These are phyloP conservation scores for Nemopilema nomurai DNA, from an alignment of 30 jellyfish, hydroid and myxozoan species.

Conservation along the genomic window DNA sequence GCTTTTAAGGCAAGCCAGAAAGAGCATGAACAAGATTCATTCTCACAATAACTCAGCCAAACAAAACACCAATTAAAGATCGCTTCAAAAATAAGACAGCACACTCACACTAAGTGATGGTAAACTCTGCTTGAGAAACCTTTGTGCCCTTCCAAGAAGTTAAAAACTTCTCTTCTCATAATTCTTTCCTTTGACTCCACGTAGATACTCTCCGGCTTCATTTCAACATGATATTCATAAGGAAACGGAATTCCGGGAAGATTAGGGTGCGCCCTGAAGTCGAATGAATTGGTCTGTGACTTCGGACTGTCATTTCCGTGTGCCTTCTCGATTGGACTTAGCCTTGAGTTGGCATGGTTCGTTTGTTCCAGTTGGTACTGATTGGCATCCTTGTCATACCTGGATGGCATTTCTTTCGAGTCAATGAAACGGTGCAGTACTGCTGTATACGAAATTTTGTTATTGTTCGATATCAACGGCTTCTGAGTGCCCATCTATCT, in stretches of 20 bases:
- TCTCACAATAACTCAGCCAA: background rate
- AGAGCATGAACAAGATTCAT: no score
- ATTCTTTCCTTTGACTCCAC: background rate
- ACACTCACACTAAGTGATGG: slow-evolving; percentile 63
- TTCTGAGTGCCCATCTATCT: slow-evolving; percentile 42
- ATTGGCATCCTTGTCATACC: slow-evolving; percentile 25
- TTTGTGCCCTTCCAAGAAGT: slow-evolving; percentile 60
- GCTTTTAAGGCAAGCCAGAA: no score
- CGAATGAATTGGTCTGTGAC: slow-evolving; percentile 24
- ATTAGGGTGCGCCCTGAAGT: slow-evolving; percentile 29
- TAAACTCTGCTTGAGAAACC: slow-evolving; percentile 40
- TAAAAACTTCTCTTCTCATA: slow-evolving; percentile 10
- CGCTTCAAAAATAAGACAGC: background rate
- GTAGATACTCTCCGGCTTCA: slow-evolving; percentile 1
- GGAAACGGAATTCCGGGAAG: slow-evolving; percentile 57
- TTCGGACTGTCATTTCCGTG: background rate
- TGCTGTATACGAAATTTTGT: slow-evolving; percentile 26
- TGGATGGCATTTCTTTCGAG: slow-evolving; percentile 52
- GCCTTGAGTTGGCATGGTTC: slow-evolving; percentile 14
- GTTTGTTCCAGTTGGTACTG: slow-evolving; percentile 6
- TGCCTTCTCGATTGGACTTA: background rate
- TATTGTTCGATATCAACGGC: slow-evolving; percentile 17
- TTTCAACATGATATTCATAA: slow-evolving; percentile 15
- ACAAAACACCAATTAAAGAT: background rate
- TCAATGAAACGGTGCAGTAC: slow-evolving; percentile 37